These are phyloP conservation scores for Zaprionus tsacasi DNA, from an alignment of 1,140 invertebrate genomes.

Conservation along the genomic window DNA sequence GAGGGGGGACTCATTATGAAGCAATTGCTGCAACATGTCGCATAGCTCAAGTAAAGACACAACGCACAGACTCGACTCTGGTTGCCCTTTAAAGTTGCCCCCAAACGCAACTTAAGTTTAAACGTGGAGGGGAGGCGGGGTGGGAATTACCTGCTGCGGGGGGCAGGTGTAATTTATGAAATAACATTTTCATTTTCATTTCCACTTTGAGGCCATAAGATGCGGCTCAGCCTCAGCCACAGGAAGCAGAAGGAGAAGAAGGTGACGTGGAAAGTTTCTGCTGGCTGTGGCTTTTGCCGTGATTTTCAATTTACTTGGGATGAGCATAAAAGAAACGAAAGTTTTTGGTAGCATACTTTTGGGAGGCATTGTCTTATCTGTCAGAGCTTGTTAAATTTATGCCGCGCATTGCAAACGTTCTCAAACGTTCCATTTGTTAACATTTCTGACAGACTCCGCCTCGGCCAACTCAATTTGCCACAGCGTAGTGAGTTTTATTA, in stretches of 20 bases:
- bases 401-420: slow-evolving; percentile 23
- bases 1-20: slow-evolving; percentile 52
- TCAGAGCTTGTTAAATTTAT: slow-evolving; percentile 74
- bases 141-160: slow-evolving; percentile 7
- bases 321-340: slow-evolving; percentile 55
- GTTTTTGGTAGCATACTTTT: slow-evolving; percentile 21
- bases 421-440: slow-evolving; percentile 54
- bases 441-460: slow-evolving; percentile 48
- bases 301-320: slow-evolving; percentile 72
- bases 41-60: slow-evolving; percentile 20
- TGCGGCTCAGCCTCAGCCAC: slow-evolving; percentile 3
- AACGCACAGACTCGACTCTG: slow-evolving; percentile 16
- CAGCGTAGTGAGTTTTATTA: slow-evolving; percentile 31
- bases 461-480: slow-evolving; percentile 54
- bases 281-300: slow-evolving; percentile 15
- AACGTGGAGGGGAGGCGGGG: background rate
- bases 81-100: slow-evolving; percentile 62
- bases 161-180: slow-evolving; percentile 74
- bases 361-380: slow-evolving; percentile 18
- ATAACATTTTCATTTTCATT: slow-evolving; percentile 64
- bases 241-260: background rate
- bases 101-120: slow-evolving; percentile 56
- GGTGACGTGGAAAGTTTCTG: background rate
- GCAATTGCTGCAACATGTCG: slow-evolving; percentile 68
- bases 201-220: slow-evolving; percentile 43